Evolutionary conservation across 2,888 invertebrate genomes (phyloP).

Genomic region (Pachycephus smyrnensis): DNA sequence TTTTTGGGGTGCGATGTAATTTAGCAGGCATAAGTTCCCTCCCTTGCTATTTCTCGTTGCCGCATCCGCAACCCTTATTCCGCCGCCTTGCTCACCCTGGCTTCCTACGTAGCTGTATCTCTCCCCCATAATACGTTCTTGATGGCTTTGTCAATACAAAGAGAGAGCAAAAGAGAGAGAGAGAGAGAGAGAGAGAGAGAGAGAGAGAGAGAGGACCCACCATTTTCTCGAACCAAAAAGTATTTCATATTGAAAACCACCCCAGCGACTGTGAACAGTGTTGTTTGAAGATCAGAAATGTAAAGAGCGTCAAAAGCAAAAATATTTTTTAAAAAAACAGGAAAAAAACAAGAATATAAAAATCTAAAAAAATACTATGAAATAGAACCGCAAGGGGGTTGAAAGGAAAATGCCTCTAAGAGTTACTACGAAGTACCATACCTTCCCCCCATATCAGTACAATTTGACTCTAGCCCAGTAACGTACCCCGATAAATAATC

Average conservation of each 20-base stretch:
- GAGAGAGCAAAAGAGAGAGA: background rate
- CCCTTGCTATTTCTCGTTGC: background rate
- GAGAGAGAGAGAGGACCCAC: no score
- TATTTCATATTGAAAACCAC: background rate
- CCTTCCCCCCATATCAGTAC: no score
- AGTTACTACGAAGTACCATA: background rate
- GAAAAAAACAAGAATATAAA: background rate
- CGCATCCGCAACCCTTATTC: background rate
- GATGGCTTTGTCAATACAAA: conserved; percentile 25
- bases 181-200: no score
- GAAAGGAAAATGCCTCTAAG: background rate
- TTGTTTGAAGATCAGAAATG: no score
- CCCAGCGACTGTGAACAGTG: no score
- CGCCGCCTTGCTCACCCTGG: background rate
- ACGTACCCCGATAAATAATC: background rate
- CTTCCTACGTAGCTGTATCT: background rate
- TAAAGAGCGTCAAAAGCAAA: no score
- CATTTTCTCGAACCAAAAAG: background rate
- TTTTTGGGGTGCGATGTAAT: conserved; percentile 8
- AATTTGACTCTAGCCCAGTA: background rate
- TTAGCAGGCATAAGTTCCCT: conserved; percentile 3
- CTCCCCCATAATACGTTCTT: conserved; percentile 18
- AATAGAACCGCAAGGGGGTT: no score
- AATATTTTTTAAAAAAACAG: no score
- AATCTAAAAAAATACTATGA: no score